Evolutionary conservation across 2,888 invertebrate species (phyloP), one percentile per base, ranked within the genome.

Genomic region (Bugulina stolonifera): DNA sequence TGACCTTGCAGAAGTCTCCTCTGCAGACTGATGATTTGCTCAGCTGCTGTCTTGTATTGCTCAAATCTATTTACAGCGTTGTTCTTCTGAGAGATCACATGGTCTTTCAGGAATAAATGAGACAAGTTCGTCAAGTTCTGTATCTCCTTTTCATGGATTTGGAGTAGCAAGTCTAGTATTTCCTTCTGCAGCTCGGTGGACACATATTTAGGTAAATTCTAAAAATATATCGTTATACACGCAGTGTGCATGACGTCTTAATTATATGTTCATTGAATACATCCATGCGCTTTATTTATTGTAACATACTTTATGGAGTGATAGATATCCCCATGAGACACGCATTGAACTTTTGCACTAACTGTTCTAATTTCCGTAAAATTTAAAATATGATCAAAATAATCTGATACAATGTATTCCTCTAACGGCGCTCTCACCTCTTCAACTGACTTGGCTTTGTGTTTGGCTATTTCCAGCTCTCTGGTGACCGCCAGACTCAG

Each of bases 141-240:
- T 0, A 95, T 94, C 85, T 96, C 96, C 73, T 95, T 87, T 85
- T 94, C 93, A 82, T 96, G 95, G 54, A 96, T 94, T 76, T 93
- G 89, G 80, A 94, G 92, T 82, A 97, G 90, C 70, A 97, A 86
- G 29, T 91, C 90, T 73, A 93, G 85, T 73, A 96, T 89, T 82
- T 97, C 96, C 57, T 92, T 88, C 85, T 97, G 95, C 76, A 95
- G 93, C 72, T 93, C 91, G 74, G 91, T 92, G 80, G 90, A 91
- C 72, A 94, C 89, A 72, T 91, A 88, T 72, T 90, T 91, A 1
- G 94, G 93, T 74, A 95, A 86, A 86, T 92, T 91, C 93, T 91
- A 81, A 0, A 81, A 77, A 69, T 57, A 43, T 10, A 43, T 18
- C 5, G 43, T 43, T 43, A 18, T 18, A 5, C 18, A 43, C n/a